phyloP scores from a whole-genome alignment of 1,140 invertebrate species.

The Oppia nitens region DNA sequence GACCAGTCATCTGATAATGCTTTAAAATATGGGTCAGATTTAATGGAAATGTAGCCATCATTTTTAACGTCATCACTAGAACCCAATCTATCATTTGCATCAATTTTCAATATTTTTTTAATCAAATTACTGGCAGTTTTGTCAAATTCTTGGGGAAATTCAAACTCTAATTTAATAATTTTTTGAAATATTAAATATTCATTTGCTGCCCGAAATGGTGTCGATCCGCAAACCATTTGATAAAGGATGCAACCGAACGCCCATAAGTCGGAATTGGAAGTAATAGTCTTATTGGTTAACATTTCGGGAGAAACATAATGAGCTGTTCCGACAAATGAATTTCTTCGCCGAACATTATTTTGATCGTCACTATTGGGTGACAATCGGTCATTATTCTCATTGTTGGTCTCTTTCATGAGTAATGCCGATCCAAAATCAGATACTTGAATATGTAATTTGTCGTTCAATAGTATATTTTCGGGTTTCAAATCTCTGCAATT shows the following conservation, averaged over 20 bases:
- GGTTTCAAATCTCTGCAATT: constrained; percentile 39
- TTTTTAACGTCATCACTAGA: constrained; percentile 41
- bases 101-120: constrained; percentile 60
- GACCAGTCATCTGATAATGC: constrained; percentile 7
- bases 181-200: constrained; percentile 96
- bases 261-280: constrained; percentile 71
- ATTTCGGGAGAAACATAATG: constrained; percentile 97
- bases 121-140: constrained; percentile 68
- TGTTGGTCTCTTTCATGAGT: constrained; percentile 39
- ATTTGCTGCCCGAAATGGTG: constrained; percentile 73
- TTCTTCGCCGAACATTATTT: constrained; percentile 10
- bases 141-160: constrained; percentile 79
- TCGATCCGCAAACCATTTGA: constrained; percentile 83
- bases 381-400: constrained; percentile 1
- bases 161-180: constrained; percentile 75
- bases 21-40: constrained; percentile 65
- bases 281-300: constrained; percentile 58
- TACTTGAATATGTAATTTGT: constrained; percentile 89
- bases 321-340: constrained; percentile 51
- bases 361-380: constrained; percentile 1
- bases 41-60: constrained; percentile 57
- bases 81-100: constrained; percentile 63
- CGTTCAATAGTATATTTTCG: constrained; percentile 50
- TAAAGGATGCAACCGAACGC: constrained; percentile 92
- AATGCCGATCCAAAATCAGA: constrained; percentile 96